Base-by-base conservation (phyloP, 2,113 vertebrate species). In the Dasyprocta punctata region DNA sequence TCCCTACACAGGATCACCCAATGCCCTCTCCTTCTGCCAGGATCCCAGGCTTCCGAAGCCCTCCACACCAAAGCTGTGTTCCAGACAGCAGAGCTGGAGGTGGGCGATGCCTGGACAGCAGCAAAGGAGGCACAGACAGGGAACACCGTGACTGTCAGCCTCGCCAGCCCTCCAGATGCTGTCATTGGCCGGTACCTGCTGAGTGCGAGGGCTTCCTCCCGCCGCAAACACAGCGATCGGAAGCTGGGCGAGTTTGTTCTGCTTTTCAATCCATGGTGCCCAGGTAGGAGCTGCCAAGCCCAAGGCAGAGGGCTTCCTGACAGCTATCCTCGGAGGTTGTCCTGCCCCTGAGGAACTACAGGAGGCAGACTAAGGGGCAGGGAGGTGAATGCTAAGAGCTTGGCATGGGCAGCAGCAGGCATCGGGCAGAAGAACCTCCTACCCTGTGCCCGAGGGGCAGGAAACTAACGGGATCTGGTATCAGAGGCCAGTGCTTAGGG, bases 221-320 rank as follows among this genome's bases (percentile, higher is more conserved):
- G 93, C 49, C 96, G 90, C 98, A 98, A 89, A 61, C 94, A 96
- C 47, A 96, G 83, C 8, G 60, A 97, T 73, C 78, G 3, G 61
- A 98, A 5, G 58, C 98, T 98, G 96, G 99, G 98, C 1, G 96
- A 98, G 30, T 99, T 99, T 96, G 97, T 99, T 96, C 96, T 99
- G 75, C 99, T 99, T 89, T 99, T 99, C 86, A 99, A 99, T 92
- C 99, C 99, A 0, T 99, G 99, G 99, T 99, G 99, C 97, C 98
- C 98, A 99, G 99, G 99, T 99, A 98, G 69, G 98, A 94, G 67
- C 47, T 75, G 26, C 0, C 0, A 1, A 14, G 14, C 3, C 86
- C 28, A 4, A 83, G 41, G 22, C 63, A 24, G 6, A 80, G 13
- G 60, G 30, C 38, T 19, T 73, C 86, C 69, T 5, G 11, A 83